A percentile compares a stretch with the other conserved stretches of the same genome.
Conservation (phyloP, 2,797 vertebrate genomes). For the Salmo trutta region DNA sequence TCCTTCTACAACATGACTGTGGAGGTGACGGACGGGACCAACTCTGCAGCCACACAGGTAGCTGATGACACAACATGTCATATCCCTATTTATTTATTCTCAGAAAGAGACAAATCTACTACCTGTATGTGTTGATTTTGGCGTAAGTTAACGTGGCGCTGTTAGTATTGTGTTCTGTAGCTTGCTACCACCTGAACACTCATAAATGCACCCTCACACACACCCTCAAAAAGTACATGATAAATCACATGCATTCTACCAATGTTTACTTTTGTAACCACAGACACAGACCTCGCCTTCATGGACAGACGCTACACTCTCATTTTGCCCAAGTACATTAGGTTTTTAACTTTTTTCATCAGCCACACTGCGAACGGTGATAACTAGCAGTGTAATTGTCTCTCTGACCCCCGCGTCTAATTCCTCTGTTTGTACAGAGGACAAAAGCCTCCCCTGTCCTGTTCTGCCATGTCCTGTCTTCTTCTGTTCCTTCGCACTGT, state of each 20-base stretch:
- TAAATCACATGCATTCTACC: background rate
- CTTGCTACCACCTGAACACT: too few relatives aligned
- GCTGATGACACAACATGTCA: too few relatives aligned
- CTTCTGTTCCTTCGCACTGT: background rate
- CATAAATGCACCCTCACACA: too few relatives aligned
- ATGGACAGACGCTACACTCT: too few relatives aligned
- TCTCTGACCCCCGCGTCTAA: too few relatives aligned
- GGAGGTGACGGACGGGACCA: slow-evolving; percentile 90
- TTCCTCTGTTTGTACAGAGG: too few relatives aligned
- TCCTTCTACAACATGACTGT: slow-evolving; percentile 91
- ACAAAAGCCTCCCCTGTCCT: background rate
- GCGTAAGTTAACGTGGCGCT: too few relatives aligned
- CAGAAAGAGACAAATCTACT: background rate
- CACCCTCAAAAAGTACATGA: background rate
- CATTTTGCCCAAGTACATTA: background rate
- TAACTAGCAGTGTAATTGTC: slow-evolving; percentile 6
- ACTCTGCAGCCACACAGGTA: slow-evolving; percentile 86
- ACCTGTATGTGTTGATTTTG: background rate
- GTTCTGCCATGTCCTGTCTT: background rate
- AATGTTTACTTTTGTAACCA: background rate
- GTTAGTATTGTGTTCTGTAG: too few relatives aligned
- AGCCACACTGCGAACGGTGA: slow-evolving; percentile 2
- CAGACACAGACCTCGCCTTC: background rate
- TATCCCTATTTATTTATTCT: background rate
- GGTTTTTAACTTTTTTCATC: background rate